phyloP scores from a whole-genome alignment of 2,888 invertebrate genomes.

The Panzeria rudis region DNA sequence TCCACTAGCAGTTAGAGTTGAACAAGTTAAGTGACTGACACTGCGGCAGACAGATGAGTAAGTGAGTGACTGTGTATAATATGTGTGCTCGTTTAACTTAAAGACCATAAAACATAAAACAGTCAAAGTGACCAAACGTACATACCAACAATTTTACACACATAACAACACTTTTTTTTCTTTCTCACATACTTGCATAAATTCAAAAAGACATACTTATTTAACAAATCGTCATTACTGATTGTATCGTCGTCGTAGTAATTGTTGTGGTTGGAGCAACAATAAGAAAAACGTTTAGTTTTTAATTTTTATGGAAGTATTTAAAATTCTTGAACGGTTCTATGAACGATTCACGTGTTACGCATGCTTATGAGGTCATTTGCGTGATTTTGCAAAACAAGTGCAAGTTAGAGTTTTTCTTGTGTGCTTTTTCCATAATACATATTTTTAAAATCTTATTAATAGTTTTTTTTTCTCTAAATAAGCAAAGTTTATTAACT shows the following conservation, averaged over 20 bases:
- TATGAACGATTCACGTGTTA: slow-evolving; percentile 71
- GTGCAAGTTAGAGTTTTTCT: slow-evolving; percentile 68
- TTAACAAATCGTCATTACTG: slow-evolving; percentile 38
- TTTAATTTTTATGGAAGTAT: slow-evolving; percentile 70
- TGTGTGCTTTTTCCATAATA: slow-evolving; percentile 23
- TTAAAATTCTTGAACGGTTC: slow-evolving; percentile 70
- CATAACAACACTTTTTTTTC: slow-evolving; percentile 26
- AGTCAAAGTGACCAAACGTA: slow-evolving; percentile 33
- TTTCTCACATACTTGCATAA: slow-evolving; percentile 38
- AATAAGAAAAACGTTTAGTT: slow-evolving; percentile 52
- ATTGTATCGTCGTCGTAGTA: slow-evolving; percentile 5
- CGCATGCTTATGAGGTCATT: slow-evolving; percentile 75
- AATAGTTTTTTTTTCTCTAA: background rate
- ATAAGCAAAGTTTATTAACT: background rate
- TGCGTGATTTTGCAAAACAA: slow-evolving; percentile 74
- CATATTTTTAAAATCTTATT: slow-evolving; percentile 10
- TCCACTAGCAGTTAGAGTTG: slow-evolving; percentile 1
- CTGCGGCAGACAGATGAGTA: background rate
- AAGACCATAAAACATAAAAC: slow-evolving; percentile 50
- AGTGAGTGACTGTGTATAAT: slow-evolving; percentile 30
- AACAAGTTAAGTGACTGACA: slow-evolving; percentile 1
- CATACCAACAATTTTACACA: slow-evolving; percentile 1
- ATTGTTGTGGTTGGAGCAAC: slow-evolving; percentile 26
- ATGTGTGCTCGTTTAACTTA: slow-evolving; percentile 46
- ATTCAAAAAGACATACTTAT: background rate